These are phyloP conservation scores for Ataeniobius toweri DNA, from an alignment of 2,797 vertebrate genomes.

Conservation along the genomic window DNA sequence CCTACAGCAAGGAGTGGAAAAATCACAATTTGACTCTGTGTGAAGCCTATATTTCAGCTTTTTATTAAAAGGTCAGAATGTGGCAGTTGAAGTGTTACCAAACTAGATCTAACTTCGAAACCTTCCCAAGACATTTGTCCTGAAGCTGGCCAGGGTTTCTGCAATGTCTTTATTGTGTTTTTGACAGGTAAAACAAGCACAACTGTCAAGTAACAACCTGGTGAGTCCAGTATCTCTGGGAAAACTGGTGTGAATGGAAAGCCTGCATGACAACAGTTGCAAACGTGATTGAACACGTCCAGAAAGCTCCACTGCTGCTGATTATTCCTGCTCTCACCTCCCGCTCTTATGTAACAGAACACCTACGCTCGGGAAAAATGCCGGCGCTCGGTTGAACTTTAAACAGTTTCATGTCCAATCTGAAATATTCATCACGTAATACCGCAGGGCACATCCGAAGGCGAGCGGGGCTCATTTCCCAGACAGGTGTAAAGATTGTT, in stretches of 20 bases:
- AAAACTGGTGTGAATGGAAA: background rate
- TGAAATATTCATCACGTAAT: slow-evolving; percentile 53
- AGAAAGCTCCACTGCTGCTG: slow-evolving; percentile 17
- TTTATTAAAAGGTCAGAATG: slow-evolving; percentile 21
- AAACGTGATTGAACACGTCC: slow-evolving; percentile 15
- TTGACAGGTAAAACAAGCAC: background rate
- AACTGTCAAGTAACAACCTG: background rate
- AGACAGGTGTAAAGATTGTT: slow-evolving; percentile 36
- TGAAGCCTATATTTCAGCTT: slow-evolving; percentile 39
- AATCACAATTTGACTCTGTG: background rate
- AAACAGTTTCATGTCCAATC: slow-evolving; percentile 40
- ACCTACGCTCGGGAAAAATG: slow-evolving; percentile 40
- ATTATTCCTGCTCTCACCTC: slow-evolving; percentile 28
- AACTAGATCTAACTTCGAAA: slow-evolving; percentile 28
- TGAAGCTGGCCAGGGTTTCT: background rate
- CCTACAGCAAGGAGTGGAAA: background rate
- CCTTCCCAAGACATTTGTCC: slow-evolving; percentile 6
- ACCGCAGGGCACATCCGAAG: slow-evolving; percentile 34
- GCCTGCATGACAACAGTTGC: background rate
- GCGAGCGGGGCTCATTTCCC: slow-evolving; percentile 35
- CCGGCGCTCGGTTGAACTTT: slow-evolving; percentile 28
- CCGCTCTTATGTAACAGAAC: slow-evolving; percentile 45
- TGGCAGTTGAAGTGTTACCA: slow-evolving; percentile 21
- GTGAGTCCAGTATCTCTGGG: background rate
- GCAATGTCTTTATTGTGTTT: slow-evolving; percentile 4